These are phyloP conservation scores for Ctenopoma kingsleyae DNA, from an alignment of 2,797 vertebrate genomes.

Conservation along the genomic window DNA sequence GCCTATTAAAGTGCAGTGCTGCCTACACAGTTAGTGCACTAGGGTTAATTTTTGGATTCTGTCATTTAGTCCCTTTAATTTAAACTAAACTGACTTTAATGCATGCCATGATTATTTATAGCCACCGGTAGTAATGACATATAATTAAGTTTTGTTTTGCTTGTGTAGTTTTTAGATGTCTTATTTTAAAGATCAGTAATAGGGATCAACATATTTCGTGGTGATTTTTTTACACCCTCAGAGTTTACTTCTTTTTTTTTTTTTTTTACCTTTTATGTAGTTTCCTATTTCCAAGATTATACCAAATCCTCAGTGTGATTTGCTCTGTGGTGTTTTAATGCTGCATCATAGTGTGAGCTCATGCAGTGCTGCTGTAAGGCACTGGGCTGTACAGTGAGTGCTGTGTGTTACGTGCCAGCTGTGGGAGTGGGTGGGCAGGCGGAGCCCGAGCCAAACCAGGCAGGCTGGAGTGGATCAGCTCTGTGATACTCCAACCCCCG, in stretches of 20 bases:
- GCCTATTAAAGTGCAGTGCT: not conserved
- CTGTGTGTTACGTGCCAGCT: slow-evolving; percentile 75
- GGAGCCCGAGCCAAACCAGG: slow-evolving; percentile 59
- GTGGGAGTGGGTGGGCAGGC: slow-evolving; percentile 68
- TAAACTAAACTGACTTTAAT: not conserved
- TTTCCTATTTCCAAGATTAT: slow-evolving; percentile 19
- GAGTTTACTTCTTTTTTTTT: not conserved
- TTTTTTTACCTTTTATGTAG: not conserved
- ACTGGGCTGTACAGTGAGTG: slow-evolving; percentile 60
- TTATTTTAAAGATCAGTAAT: not conserved
- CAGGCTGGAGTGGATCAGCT: slow-evolving; percentile 82
- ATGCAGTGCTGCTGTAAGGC: slow-evolving; percentile 46
- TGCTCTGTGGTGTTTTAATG: slow-evolving; percentile 24
- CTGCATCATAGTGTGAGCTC: slow-evolving; percentile 53
- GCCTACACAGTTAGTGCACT: not conserved
- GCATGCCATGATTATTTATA: not conserved
- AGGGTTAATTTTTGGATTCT: not conserved
- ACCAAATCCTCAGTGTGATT: slow-evolving; percentile 20
- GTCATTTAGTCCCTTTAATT: not conserved
- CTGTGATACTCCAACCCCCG: slow-evolving; percentile 77
- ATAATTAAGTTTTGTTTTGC: not conserved
- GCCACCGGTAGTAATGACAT: not conserved
- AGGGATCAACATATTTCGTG: not conserved
- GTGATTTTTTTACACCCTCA: not conserved
- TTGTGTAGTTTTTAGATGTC: not conserved